Percentiles rank a stretch among this genome's conserved stretches.
Evolutionary conservation across 2,113 vertebrate species (phyloP).

Genomic region (Haliaeetus leucogaster): DNA sequence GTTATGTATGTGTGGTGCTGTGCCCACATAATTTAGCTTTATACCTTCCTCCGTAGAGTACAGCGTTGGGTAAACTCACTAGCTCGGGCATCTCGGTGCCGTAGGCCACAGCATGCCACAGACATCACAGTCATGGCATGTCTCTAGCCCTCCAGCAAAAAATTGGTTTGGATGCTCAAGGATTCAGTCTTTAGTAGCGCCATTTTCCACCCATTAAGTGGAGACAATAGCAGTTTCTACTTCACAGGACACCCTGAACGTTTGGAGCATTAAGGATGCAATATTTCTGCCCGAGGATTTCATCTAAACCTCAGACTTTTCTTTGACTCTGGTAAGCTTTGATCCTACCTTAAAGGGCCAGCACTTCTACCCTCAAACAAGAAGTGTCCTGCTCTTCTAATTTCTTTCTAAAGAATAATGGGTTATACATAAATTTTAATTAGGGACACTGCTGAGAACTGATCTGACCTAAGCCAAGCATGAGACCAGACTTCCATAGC

Average conservation of each 20-base stretch:
- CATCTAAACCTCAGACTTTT: not conserved
- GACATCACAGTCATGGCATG: not conserved
- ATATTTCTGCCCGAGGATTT: not conserved
- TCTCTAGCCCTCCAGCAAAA: not conserved
- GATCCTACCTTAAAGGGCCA: not conserved
- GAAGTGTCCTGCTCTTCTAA: not conserved
- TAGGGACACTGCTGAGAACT: not conserved
- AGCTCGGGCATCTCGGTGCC: not conserved
- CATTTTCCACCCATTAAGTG: not conserved
- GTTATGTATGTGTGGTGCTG: fast-evolving
- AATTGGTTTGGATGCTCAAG: not conserved
- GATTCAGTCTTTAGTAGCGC: not conserved
- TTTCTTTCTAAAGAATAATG: not conserved
- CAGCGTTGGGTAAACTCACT: not conserved
- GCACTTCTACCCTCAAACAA: not conserved
- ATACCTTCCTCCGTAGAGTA: not conserved
- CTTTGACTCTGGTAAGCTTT: not conserved
- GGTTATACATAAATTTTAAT: not conserved
- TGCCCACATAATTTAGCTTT: not conserved
- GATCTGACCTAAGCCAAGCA: not conserved
- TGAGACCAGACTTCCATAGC: not conserved
- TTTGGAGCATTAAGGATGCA: not conserved
- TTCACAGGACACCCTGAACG: not conserved
- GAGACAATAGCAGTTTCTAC: not conserved
- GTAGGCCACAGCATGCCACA: not conserved